Conservation (phyloP, 2,113 vertebrate genomes). For the Choloepus hoffmanni region DNA sequence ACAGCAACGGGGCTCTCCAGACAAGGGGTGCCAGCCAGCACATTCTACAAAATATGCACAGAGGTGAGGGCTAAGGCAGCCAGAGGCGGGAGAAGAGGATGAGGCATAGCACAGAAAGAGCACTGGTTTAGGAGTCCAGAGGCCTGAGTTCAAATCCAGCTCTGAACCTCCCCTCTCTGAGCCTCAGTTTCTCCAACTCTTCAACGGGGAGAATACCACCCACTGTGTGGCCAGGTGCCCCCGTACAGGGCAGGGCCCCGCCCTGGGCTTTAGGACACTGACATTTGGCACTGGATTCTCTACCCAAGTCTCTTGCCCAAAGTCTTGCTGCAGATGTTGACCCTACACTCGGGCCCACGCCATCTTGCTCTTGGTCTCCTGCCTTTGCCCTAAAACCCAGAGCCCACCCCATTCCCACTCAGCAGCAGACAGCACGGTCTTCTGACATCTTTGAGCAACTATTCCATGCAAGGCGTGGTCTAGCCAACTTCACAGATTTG, state of each 20-base stretch:
- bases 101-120: background rate
- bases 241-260: background rate
- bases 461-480: background rate
- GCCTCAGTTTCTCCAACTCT: background rate
- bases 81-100: background rate
- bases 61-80: background rate
- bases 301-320: background rate
- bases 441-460: background rate
- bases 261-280: background rate
- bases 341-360: background rate
- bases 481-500: constrained; percentile 17
- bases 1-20: background rate
- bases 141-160: background rate
- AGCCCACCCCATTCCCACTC: background rate
- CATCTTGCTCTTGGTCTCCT: background rate
- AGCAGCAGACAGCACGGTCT: background rate
- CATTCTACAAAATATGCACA: background rate
- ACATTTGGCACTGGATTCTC: fast-evolving
- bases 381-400: background rate
- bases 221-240: background rate
- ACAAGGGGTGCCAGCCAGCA: background rate
- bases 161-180: background rate
- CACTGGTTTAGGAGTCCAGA: background rate
- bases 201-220: background rate
- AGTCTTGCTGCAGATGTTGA: background rate